Percentiles rank a stretch among this genome's conserved stretches.
Conservation (phyloP, 2,888 invertebrate species). For the Galeruca laticollis region DNA sequence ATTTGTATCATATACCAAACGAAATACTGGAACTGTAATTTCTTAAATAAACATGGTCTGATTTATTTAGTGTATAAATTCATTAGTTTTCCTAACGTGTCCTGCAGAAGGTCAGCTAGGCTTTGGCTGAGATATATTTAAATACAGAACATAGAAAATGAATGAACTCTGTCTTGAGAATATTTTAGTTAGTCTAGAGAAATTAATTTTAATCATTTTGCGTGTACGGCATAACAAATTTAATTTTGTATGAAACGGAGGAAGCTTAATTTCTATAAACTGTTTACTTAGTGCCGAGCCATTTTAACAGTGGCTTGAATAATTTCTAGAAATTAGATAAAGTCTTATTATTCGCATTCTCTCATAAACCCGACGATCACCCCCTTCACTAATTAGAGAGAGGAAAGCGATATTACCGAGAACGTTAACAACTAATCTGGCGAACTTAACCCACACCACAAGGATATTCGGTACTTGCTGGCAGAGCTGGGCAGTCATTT, state of each 20-base stretch:
- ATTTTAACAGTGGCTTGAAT: slow-evolving; percentile 8
- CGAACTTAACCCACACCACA: slow-evolving; percentile 18
- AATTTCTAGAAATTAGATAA: slow-evolving; percentile 27
- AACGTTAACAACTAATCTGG: slow-evolving; percentile 33
- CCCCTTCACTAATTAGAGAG: slow-evolving; percentile 31
- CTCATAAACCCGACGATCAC: slow-evolving; percentile 25
- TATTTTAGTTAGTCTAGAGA: no score
- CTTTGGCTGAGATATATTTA: no score
- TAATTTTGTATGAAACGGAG: slow-evolving; percentile 11
- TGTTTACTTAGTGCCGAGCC: slow-evolving; percentile 18
- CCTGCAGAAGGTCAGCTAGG: no score
- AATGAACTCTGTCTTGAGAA: no score
- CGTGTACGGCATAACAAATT: slow-evolving; percentile 4
- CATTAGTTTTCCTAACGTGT: no score
- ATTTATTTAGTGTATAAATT: no score
- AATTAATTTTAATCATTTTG: background rate
- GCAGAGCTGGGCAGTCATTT: slow-evolving; percentile 7
- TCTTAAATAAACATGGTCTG: no score
- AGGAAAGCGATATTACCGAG: slow-evolving; percentile 27
- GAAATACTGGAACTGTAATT: no score
- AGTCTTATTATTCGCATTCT: slow-evolving; percentile 21
- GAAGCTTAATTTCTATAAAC: slow-evolving; percentile 13
- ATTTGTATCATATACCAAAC: no score
- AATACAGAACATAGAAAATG: no score
- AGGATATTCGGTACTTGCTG: slow-evolving; percentile 13